These are phyloP conservation scores for Argopecten irradians DNA, from an alignment of 1,140 invertebrate genomes.

Conservation along the genomic window DNA sequence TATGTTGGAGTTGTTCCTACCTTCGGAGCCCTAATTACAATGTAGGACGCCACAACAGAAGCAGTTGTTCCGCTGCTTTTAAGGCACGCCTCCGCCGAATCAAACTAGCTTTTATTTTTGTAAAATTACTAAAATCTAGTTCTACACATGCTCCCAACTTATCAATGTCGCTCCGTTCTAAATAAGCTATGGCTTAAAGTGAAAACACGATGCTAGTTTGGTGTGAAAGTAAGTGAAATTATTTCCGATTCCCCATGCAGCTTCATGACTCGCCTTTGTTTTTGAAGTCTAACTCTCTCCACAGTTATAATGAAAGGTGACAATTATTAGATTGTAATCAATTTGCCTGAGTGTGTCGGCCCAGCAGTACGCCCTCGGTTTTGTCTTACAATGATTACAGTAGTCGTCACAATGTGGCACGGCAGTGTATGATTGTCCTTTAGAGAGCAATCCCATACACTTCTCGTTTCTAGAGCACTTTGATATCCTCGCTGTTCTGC, in stretches of 20 bases:
- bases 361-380: background rate
- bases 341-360: background rate
- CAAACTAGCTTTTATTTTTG: slow-evolving; percentile 16
- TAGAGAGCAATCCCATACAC: background rate
- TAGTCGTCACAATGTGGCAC: background rate
- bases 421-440: background rate
- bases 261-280: background rate
- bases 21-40: background rate
- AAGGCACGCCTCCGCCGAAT: background rate
- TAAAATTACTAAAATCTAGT: background rate
- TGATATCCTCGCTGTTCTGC: background rate
- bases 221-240: background rate
- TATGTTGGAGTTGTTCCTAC: background rate
- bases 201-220: background rate
- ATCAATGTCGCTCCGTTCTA: background rate
- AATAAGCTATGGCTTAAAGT: background rate
- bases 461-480: background rate
- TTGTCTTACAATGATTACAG: background rate
- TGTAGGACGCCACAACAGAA: no score
- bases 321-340: slow-evolving; percentile 10
- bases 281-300: background rate
- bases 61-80: background rate
- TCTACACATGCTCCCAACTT: background rate
- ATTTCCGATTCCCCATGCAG: background rate
- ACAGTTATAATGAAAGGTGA: slow-evolving; percentile 22